Base-by-base conservation (phyloP, 2,113 vertebrate species). In the Psilopogon haemacephalus region DNA sequence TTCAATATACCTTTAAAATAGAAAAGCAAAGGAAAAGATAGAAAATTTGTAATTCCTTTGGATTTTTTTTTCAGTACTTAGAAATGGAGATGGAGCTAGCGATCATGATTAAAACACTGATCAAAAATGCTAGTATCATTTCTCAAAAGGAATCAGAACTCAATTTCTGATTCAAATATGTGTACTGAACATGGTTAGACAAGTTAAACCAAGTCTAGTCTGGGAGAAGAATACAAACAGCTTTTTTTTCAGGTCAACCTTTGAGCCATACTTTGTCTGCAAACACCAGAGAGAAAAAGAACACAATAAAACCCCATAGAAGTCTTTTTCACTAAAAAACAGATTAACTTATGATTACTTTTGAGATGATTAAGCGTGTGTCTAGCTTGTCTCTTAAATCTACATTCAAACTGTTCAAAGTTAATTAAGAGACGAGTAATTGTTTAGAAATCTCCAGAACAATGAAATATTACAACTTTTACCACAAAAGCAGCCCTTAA, bases 401-500 rank as follows among this genome's bases (percentile, higher is more conserved):
- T 76, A 83, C 33, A 62, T 54, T 94, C 54, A 76, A 87, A 87
- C 28, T 19, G 58, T 85, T 44, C 44, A 59, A 82, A 91, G 72
- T 83, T 94, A 94, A 95, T 91, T 85, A 89, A 50, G 82, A 89
- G 54, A 59, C 85, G 75, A 95, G 83, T 67, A 94, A 95, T 27
- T 59, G 64, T 80, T 95, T 55, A 88, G 87, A 89, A 89, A 91
- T 74, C 56, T 67, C 79, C 77, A 52, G 30, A 88, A 95, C 74
- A 91, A 76, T 80, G 83, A 87, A 89, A 88, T 60, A 28, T 12
- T 80, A 73, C 62, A 87, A 79, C 60, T 74, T 83, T 28, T 0
- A 89, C 56, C 64, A 67, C 64, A 85, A 93, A 89, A 89, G 38
- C 71, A 83, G 59, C n/a, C 60, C 64, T 93, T 90, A 75, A 86